phyloP scores from a whole-genome alignment of 2,113 vertebrate genomes.

The Tyrannus savana region DNA sequence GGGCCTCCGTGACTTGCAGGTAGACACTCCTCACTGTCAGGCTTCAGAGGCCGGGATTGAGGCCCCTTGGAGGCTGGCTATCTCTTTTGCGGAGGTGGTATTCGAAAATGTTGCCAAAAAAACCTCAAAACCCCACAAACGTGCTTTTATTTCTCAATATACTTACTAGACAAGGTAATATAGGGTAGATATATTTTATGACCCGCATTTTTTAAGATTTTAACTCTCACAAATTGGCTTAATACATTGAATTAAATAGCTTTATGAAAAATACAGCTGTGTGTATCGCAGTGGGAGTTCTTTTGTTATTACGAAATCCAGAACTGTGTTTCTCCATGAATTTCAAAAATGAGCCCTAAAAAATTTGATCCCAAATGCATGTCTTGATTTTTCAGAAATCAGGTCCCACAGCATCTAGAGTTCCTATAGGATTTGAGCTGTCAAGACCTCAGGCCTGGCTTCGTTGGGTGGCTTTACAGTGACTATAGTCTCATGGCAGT shows the following conservation, averaged over 20 bases:
- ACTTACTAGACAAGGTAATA: no score
- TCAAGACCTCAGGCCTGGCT: neutral
- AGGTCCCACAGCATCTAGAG: fast-evolving
- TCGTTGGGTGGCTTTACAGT: neutral
- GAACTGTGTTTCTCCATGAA: fast-evolving
- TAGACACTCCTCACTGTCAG: no score
- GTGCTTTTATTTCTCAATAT: neutral
- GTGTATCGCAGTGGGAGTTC: neutral
- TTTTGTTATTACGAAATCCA: neutral
- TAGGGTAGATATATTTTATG: neutral
- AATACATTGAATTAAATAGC: neutral
- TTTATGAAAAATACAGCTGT: neutral
- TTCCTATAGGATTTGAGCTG: neutral
- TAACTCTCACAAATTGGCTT: neutral
- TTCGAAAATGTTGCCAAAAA: neutral
- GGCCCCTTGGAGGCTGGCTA: neutral
- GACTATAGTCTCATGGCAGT: no score
- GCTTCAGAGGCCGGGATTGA: neutral
- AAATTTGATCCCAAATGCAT: neutral
- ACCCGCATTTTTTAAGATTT: neutral
- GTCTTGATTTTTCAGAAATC: neutral
- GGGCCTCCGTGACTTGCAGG: no score
- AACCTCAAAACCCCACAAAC: neutral
- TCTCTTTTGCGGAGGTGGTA: neutral
- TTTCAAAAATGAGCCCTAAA: neutral